phyloP scores from a whole-genome alignment of 2,113 vertebrate species.

The Panthera tigris region DNA sequence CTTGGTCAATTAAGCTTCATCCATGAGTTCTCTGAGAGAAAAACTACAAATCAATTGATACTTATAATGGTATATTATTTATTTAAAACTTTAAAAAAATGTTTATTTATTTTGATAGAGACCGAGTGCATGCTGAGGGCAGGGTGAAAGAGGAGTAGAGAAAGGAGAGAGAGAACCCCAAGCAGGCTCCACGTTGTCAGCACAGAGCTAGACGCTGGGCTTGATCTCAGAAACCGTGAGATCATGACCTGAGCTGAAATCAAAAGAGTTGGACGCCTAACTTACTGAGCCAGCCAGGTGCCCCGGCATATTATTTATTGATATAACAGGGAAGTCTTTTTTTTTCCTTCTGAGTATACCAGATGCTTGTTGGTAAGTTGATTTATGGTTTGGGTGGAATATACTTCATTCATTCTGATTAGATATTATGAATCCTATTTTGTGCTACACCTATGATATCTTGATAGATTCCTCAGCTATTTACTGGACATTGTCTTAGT shows the following conservation, averaged over 20 bases:
- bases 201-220: no score
- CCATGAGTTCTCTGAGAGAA: background rate
- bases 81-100: no score
- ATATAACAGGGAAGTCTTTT: background rate
- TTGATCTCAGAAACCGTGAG: no score
- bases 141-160: no score
- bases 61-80: background rate
- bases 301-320: background rate
- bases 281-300: no score
- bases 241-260: no score
- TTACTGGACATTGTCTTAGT: background rate
- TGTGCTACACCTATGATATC: background rate
- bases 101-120: no score
- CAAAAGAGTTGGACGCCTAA: no score
- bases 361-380: background rate
- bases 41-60: background rate
- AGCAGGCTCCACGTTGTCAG: no score
- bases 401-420: slow-evolving; percentile 13
- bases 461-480: background rate
- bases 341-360: background rate
- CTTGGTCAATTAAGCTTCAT: background rate
- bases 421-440: slow-evolving; percentile 14
- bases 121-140: no score
- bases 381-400: background rate
- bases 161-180: no score